Evolutionary conservation across 2,888 invertebrate genomes (phyloP).

Genomic region (Ecliptopera silaceata): DNA sequence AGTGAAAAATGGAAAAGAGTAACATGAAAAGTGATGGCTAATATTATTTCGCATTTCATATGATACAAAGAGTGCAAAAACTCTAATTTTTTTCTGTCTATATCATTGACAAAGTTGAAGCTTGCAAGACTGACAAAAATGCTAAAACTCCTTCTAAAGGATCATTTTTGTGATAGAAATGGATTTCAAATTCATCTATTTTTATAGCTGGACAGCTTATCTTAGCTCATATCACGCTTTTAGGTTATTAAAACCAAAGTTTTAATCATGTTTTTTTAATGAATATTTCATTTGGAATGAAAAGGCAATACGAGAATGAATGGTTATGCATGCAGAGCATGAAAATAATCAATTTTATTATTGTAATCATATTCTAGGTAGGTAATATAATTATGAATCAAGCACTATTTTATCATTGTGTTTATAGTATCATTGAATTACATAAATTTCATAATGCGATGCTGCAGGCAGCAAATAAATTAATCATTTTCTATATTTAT

Average conservation of each 20-base stretch:
- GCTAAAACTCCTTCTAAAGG: slow-evolving; percentile 72
- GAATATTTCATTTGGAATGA: slow-evolving; percentile 28
- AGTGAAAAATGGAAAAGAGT: slow-evolving; percentile 3
- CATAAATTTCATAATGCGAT: not conserved
- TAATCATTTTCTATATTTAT: not conserved
- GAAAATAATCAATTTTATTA: not conserved
- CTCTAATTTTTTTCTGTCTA: slow-evolving; percentile 21
- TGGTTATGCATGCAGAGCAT: slow-evolving; percentile 45
- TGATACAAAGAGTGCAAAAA: not conserved
- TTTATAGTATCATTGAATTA: not conserved
- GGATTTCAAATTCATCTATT: slow-evolving; percentile 67
- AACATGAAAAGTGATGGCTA: slow-evolving; percentile 9
- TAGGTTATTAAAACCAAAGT: not conserved
- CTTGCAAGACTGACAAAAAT: slow-evolving; percentile 75
- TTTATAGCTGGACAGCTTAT: slow-evolving; percentile 57
- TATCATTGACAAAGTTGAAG: slow-evolving; percentile 63
- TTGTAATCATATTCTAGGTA: not conserved
- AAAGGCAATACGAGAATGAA: slow-evolving; percentile 41
- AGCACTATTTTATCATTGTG: not conserved
- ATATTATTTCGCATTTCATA: slow-evolving; percentile 29
- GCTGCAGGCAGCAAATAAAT: not conserved
- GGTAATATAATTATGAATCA: not conserved
- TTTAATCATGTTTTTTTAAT: not conserved
- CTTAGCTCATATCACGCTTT: slow-evolving; percentile 37
- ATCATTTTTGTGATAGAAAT: slow-evolving; percentile 62